Conservation (phyloP, 2,113 vertebrate genomes). For the Myocastor coypus region DNA sequence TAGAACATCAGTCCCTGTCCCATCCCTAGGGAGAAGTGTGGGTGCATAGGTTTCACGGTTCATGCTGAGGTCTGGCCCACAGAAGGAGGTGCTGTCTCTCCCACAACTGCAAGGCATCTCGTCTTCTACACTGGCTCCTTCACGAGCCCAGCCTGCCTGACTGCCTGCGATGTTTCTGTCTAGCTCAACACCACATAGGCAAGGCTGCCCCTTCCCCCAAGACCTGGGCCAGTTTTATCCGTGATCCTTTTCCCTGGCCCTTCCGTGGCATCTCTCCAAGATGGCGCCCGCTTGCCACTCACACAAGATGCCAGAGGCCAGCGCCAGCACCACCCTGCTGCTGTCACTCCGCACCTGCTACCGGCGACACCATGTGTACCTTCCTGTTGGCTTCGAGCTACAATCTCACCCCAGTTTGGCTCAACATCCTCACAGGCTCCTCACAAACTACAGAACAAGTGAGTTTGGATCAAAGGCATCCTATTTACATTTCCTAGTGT, state of each 20-base stretch:
- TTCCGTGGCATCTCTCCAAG: slow-evolving; percentile 4
- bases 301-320: neutral
- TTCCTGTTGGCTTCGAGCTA: neutral
- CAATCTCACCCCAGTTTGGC: neutral
- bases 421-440: slow-evolving; percentile 2
- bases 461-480: neutral
- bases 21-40: too few species aligned
- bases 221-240: slow-evolving; percentile 7
- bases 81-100: too few species aligned
- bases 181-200: neutral
- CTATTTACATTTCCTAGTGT: neutral
- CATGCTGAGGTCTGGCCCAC: too few species aligned
- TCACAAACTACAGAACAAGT: neutral
- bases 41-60: too few species aligned
- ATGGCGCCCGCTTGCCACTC: neutral
- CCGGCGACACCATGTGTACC: neutral
- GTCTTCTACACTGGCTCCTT: too few species aligned
- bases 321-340: neutral
- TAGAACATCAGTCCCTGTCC: too few species aligned
- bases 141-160: too few species aligned
- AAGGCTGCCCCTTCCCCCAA: neutral
- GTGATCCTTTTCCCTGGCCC: slow-evolving; percentile 26
- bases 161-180: too few species aligned
- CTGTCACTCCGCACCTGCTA: neutral
- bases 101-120: too few species aligned